Base-by-base conservation (phyloP, 2,888 invertebrate species). In the Capitulum mitella region DNA sequence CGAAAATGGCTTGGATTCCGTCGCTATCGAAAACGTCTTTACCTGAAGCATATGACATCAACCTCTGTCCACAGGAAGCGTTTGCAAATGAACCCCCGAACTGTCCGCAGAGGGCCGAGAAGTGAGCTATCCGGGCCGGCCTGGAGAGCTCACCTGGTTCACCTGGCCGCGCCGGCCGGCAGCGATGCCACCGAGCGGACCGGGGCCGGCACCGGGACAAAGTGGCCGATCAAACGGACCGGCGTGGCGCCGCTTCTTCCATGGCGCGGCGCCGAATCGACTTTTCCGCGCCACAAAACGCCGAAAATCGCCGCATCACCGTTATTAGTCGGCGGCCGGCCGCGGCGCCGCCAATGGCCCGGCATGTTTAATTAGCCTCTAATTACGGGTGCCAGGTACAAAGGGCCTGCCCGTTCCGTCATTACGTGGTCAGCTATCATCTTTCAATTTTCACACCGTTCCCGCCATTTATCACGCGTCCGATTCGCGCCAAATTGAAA, bases 221-320 rank as follows among this genome's bases (percentile, higher is more conserved):
- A 43, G 43, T 43, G 43, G 5, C 6, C 43, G 43, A 43, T 43
- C 43, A 43, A 43, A 43, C 43, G 12, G 43, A 12, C 43, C 43
- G 43, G 12, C 43, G 43, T 43, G 43, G 58, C 29, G 10, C 29
- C 29, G n/a, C 58, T 80, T 29, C 22, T 6, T 29, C 10, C 86
- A 87, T n/a, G 79, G 84, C 89, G 61, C 85, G 87, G 78, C 86
- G 86, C 0, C 89, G 89, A 84, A 89, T 58, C 58, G 58, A 29
- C 58, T 58, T 37, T 70, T 70, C 70, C 6, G 8, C 70, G 70
- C 10, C 70, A 70, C 40, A 70, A 70, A 70, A 70, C 70, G 70
- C 70, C 70, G 58, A 70, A 37, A 70, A 70, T 26, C 40, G 70
- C 70, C 70, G 26, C 70, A 70, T 70, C 70, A 70, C 70, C 26